Evolutionary conservation across 2,888 invertebrate species (phyloP), one percentile per base, ranked within the genome.

Genomic region (Drosophila diplacantha): DNA sequence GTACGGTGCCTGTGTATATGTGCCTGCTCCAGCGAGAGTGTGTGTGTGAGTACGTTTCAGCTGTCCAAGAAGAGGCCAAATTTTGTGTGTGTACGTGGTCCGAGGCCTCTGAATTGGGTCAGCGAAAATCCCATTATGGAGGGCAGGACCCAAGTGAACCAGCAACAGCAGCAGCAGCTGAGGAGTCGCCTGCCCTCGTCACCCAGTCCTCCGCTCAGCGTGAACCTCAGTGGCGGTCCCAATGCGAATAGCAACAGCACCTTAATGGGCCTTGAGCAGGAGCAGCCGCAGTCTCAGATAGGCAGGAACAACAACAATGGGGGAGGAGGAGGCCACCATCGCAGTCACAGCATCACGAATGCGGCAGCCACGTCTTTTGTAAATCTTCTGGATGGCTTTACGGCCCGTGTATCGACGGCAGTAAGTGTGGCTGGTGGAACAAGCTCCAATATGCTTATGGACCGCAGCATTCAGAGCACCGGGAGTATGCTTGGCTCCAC

Each of bases 361-460:
- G 69, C 82, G 50, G 72, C 80, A 20, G 75, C 80, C 24, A 82
- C 82, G 44, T 87, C 87, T 5, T 83, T 87, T 64, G 86, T 81
- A 9, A 87, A 86, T 75, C 74, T 87, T 9, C 55, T 87, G 12
- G 87, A 87, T 68, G 86, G 86, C 6, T 85, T 87, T 60, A 81
- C 87, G 1, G 78, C 86, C 34, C 86, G 87, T 9, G 87, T 87
- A 5, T 87, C 87, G 16, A 85, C 84, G 12, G 87, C 87, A 12
- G 85, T 87, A 3, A 84, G 84, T 44, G 75, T 84, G 57, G 81
- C 80, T 8, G 72, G 73, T 29, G 75, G 67, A 46, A 73, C 71
- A 39, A 76, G 70, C 47, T 60, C 63, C 52, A 69, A 43, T 18
- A 44, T 53, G 31, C 61, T 60, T 0, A 62, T 63, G 35, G 51